Evolutionary conservation across 2,113 vertebrate species (phyloP), one percentile per base, ranked within the genome.

Genomic region (Sturnira hondurensis): DNA sequence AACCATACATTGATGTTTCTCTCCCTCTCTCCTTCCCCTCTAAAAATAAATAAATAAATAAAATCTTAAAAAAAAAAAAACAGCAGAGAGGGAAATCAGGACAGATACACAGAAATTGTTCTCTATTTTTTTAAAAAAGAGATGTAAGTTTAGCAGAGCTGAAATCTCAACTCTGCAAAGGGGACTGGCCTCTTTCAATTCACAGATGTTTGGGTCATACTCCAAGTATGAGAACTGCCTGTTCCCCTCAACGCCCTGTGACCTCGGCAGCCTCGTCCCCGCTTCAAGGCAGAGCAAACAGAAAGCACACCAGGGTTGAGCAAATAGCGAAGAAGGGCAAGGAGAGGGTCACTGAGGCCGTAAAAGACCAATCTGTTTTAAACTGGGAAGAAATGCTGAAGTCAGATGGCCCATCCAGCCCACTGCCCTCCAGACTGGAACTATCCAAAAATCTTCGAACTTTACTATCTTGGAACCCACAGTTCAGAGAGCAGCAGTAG

Each of bases 121-220:
- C 65, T 82, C 76, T 8, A 56, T 56, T 38, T 4, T 0, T 0
- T 56, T 22, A 16, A 58, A 43, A 84, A 81, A 45, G 8, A 70
- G 92, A 78, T 77, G 67, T n/a, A 36, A 94, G 43, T 89, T 92
- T 5, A 68, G 36, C 24, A 71, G n/a, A 74, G 63, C 56, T 93
- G 65, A 86, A 95, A 90, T 88, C 50, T 94, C 68, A 78, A 22
- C 73, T 77, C 88, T 67, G 68, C 68, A 84, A 45, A 91, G 76
- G 52, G 47, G 43, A 5, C 28, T n/a, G 96, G 87, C 88, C 52
- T 87, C 61, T 22, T 43, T 58, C 43, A 65, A 70, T 19, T 15
- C 58, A 56, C 97, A 95, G 96, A 95, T 97, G 97, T 97, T 98
- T 96, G 97, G 95, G 92, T 96, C 94, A 86, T 19, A 50, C 31